phyloP scores from a whole-genome alignment of 2,113 vertebrate genomes.

The Mustela lutreola region DNA sequence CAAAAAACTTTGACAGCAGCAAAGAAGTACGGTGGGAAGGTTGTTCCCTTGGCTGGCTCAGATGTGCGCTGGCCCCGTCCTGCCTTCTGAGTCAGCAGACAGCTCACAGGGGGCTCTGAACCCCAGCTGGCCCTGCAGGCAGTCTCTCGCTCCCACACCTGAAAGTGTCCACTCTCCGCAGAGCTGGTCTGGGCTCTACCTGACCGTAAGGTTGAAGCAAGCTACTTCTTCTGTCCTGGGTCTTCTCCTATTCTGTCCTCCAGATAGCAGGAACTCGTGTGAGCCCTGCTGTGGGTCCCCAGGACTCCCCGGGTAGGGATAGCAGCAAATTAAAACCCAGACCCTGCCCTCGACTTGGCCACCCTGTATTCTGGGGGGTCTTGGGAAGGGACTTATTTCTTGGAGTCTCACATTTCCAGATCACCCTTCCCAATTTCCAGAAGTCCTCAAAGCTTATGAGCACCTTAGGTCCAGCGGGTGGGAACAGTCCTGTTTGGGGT shows the following conservation, averaged over 20 bases:
- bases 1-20: neutral
- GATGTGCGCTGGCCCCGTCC: rapidly evolving
- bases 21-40: rapidly evolving
- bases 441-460: neutral
- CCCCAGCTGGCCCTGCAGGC: rapidly evolving
- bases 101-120: neutral
- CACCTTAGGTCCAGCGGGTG: neutral
- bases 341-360: neutral
- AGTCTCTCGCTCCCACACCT: rapidly evolving
- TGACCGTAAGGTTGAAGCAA: neutral
- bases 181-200: neutral
- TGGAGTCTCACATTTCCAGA: neutral
- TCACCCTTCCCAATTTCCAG: neutral
- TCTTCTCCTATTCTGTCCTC: neutral
- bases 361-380: neutral
- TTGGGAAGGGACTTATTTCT: neutral
- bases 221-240: rapidly evolving
- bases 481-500: rapidly evolving
- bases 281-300: rapidly evolving
- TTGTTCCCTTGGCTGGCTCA: rapidly evolving
- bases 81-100: neutral
- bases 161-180: rapidly evolving
- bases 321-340: neutral
- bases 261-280: neutral
- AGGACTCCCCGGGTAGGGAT: rapidly evolving